Evolutionary conservation across 2,888 invertebrate species (phyloP).

Genomic region (Vanessa cardui): DNA sequence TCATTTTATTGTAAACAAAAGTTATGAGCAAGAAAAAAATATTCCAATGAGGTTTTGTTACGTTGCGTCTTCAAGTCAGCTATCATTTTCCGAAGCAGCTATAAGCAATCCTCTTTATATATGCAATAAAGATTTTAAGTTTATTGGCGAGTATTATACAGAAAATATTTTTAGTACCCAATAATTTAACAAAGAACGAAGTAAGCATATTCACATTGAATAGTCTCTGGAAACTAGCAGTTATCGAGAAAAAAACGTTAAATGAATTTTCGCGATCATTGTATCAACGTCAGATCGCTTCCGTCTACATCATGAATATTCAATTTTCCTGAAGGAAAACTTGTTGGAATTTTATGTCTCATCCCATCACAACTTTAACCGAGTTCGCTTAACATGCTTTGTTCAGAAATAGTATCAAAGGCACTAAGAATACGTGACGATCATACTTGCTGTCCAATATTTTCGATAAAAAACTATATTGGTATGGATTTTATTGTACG

Average conservation of each 20-base stretch:
- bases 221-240: background rate
- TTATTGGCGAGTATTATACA: no score
- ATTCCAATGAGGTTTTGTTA: no score
- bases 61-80: no score
- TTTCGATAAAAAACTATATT: background rate
- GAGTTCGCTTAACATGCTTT: constrained; percentile 50
- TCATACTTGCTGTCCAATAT: constrained; percentile 29
- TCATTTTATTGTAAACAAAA: no score
- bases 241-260: background rate
- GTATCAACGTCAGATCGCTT: constrained; percentile 20
- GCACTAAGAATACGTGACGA: constrained; percentile 41
- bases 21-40: no score
- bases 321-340: constrained; percentile 62
- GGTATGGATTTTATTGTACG: background rate
- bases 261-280: constrained; percentile 33
- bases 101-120: no score
- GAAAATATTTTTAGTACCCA: no score
- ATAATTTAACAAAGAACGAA: no score
- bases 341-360: constrained; percentile 52
- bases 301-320: constrained; percentile 56
- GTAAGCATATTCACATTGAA: no score
- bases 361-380: constrained; percentile 45
- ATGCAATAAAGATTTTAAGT: no score
- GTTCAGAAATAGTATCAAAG: constrained; percentile 46
- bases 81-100: no score